Conservation (phyloP, 2,888 invertebrate species). For the Gymnosoma rotundatum region DNA sequence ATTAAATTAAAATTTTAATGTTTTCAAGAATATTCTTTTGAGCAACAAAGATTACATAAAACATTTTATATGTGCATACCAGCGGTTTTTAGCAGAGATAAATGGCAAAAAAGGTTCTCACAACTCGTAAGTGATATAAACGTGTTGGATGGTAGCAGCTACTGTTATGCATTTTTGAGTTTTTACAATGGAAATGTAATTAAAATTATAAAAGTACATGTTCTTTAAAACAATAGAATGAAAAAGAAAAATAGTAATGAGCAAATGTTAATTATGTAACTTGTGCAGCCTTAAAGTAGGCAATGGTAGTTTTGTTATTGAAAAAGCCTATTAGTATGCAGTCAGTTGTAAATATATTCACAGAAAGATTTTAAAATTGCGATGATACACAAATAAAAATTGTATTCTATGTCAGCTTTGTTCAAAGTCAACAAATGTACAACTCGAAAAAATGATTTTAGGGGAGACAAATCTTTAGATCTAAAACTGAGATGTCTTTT, state of each 20-base stretch:
- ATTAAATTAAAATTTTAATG: slow-evolving; percentile 71
- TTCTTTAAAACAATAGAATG: slow-evolving; percentile 43
- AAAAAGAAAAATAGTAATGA: slow-evolving; percentile 4
- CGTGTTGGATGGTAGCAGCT: slow-evolving; percentile 25
- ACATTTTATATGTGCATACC: slow-evolving; percentile 76
- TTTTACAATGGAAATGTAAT: slow-evolving; percentile 68
- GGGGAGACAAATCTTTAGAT: no score
- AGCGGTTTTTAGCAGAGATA: slow-evolving; percentile 69
- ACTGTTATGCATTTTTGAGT: slow-evolving; percentile 63
- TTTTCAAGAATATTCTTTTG: slow-evolving; percentile 63
- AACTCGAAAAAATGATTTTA: no score
- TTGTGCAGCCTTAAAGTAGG: slow-evolving; percentile 50
- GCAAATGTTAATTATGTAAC: slow-evolving; percentile 63
- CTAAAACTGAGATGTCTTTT: no score
- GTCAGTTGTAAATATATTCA: background rate
- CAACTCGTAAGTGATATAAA: slow-evolving; percentile 32
- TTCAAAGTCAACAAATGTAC: no score
- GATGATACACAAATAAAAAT: no score
- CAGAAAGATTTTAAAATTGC: background rate
- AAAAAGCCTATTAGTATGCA: slow-evolving; percentile 37
- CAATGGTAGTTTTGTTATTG: slow-evolving; percentile 16
- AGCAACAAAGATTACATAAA: slow-evolving; percentile 71
- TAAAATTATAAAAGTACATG: slow-evolving; percentile 61
- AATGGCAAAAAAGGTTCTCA: slow-evolving; percentile 7
- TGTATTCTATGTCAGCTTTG: no score